These are phyloP conservation scores for Aspiorhynchus laticeps DNA, from an alignment of 2,113 vertebrate species.

Conservation along the genomic window DNA sequence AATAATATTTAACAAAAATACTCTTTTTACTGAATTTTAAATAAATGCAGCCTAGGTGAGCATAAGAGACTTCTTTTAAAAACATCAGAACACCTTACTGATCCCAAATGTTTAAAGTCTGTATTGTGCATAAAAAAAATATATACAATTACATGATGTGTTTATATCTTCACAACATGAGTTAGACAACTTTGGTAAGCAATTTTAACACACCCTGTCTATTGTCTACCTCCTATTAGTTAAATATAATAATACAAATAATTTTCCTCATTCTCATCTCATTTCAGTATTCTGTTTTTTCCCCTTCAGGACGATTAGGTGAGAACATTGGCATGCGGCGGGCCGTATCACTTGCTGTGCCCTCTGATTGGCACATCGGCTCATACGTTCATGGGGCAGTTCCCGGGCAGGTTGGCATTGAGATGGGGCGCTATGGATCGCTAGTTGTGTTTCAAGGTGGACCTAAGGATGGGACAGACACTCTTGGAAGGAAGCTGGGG, in stretches of 20 bases:
- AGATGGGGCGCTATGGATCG: constrained; percentile 84
- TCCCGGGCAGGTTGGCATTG: constrained; percentile 65
- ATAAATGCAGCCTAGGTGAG: neutral
- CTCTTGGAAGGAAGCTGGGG: constrained; percentile 80
- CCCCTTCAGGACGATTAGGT: constrained; percentile 81
- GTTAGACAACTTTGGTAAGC: neutral
- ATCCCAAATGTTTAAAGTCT: neutral
- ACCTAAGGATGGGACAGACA: constrained; percentile 61
- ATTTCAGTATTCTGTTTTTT: neutral
- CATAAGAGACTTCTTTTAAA: neutral
- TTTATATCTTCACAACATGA: neutral
- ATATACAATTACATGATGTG: neutral
- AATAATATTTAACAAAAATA: neutral
- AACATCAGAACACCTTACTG: neutral
- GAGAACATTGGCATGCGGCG: constrained; percentile 86
- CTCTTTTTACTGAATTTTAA: neutral
- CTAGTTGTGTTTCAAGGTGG: constrained; percentile 81
- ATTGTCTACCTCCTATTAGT: neutral
- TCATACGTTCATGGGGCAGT: constrained; percentile 81
- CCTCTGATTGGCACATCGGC: constrained; percentile 81
- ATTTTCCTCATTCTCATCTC: neutral
- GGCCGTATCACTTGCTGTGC: constrained; percentile 79
- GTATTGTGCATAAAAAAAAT: neutral
- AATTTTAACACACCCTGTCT: constrained; percentile 1
- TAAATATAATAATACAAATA: neutral